Percentiles rank a stretch among this genome's conserved stretches.
These are phyloP conservation scores for Rhagonycha lutea DNA, from an alignment of 2,888 invertebrate species.

Conservation along the genomic window DNA sequence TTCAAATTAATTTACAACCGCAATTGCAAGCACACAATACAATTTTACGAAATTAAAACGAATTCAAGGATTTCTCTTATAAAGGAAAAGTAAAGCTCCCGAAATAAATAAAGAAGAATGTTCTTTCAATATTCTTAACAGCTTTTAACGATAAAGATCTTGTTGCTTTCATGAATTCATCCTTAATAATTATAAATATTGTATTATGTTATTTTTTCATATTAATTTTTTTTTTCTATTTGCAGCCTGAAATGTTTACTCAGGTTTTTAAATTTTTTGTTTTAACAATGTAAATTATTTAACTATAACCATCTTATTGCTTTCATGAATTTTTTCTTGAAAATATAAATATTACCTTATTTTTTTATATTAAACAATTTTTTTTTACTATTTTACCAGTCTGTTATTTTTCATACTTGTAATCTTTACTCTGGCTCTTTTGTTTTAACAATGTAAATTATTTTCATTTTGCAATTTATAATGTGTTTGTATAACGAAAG, in stretches of 20 bases:
- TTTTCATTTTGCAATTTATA: neutral
- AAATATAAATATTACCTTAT: too few relatives aligned
- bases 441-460: too few relatives aligned
- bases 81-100: neutral
- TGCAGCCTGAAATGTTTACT: neutral
- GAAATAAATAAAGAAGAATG: constrained; percentile 8
- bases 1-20: constrained; percentile 9
- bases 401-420: neutral
- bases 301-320: too few relatives aligned
- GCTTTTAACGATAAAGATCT: neutral
- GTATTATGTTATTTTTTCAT: neutral
- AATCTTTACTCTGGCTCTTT: neutral
- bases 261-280: too few relatives aligned
- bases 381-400: neutral
- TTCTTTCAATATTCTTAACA: neutral
- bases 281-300: too few relatives aligned
- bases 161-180: neutral
- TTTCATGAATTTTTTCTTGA: too few relatives aligned
- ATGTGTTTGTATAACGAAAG: neutral
- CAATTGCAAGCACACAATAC: constrained; percentile 4
- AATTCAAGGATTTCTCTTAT: constrained; percentile 8
- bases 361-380: neutral
- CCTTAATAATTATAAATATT: neutral
- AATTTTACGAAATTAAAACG: constrained; percentile 10
- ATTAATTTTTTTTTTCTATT: neutral